Base-by-base conservation (phyloP, 2,888 invertebrate species). In the Oscheius sp. region DNA sequence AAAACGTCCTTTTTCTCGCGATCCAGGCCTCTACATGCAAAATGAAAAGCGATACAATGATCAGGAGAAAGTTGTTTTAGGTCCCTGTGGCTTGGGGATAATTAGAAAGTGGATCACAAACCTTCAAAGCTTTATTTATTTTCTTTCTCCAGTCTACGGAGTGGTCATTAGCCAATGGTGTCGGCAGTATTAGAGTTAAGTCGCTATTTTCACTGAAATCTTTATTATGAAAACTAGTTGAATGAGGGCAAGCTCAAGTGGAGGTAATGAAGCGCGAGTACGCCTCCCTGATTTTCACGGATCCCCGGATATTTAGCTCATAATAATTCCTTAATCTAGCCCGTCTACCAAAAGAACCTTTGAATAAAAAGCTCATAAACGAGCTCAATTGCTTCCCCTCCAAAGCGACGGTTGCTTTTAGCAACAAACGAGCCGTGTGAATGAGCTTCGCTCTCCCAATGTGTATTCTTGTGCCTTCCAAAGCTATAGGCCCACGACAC, bases 161-260 rank as follows among this genome's bases (percentile, higher is more conserved):
- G n/a, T 21, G 41, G n/a, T 61, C 61, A 16, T 46, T 46, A 27
- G 41, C 43, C 16, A 61, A 21, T 9, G 46, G 21, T n/a, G 35
- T 27, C 0, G 66, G 66, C n/a, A 66, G 52, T 7, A 66, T 46
- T 1, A 66, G 66, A n/a, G 66, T 52, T 27, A 66, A 35, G 52
- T 66, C 66, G 52, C 52, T 52, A 25, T 49, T 66, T 16, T 66
- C 66, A 29, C 66, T 66, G 52, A 66, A 66, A 66, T 3, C 35
- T 35, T 35, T 35, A 29, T 3, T 21, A 25, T 21, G 21, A 49
- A 49, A 18, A 49, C 21, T 6, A 49, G 49, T 9, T 35, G 35
- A 35, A 9, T 6, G 35, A 9, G 35, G 35, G 35, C 27, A 29
- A 58, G 16, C 58, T 29, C 13, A 58, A 58, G 27, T 61, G 43